Evolutionary conservation across 2,888 invertebrate genomes (phyloP), one percentile per base, ranked within the genome.

Genomic region (Perithous albicinctus): DNA sequence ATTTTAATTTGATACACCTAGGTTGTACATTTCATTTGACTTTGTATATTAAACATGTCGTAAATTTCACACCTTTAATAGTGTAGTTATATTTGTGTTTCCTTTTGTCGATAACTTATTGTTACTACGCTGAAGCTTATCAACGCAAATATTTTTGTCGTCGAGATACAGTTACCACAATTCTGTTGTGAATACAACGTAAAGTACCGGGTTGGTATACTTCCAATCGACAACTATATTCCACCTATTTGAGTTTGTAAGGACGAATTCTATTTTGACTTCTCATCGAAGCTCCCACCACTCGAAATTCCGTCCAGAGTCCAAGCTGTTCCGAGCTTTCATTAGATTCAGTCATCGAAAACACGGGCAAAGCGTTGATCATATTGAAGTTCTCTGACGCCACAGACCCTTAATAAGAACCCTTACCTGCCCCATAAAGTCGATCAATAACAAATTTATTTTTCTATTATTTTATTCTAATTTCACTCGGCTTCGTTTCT

Each of bases 271-370:
- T 91, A 91, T 91, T 91, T 91, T 91, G 88, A 91, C 85, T 90
- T 85, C 75, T 86, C 87, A 87, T 88, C 88, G 86, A 88, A 88
- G 88, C 90, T 91, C 90, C 90, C 91, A 91, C 90, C 91, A 89
- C 90, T 83, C 84, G 43, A 61, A 59, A 72, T 72, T 48, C 7
- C 48, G 61, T 83, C 69, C 78, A 79, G 76, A 74, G 63, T 77
- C 43, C 29, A 72, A 46, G 66, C 46, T 64, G 73, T 74, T 73
- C 67, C 63, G 41, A 75, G 88, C 89, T 89, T 90, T 89, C 89
- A 88, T 91, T 89, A 89, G 90, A 90, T 88, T 83, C 91, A 90
- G 91, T 91, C 88, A 90, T 90, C 87, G 82, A 85, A n/a, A 86
- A 85, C 59, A 59, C 83, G 78, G 63, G 63, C 78, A 76, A 73